phyloP scores from a whole-genome alignment of 1,140 invertebrate genomes.

The Drosophila takahashii region DNA sequence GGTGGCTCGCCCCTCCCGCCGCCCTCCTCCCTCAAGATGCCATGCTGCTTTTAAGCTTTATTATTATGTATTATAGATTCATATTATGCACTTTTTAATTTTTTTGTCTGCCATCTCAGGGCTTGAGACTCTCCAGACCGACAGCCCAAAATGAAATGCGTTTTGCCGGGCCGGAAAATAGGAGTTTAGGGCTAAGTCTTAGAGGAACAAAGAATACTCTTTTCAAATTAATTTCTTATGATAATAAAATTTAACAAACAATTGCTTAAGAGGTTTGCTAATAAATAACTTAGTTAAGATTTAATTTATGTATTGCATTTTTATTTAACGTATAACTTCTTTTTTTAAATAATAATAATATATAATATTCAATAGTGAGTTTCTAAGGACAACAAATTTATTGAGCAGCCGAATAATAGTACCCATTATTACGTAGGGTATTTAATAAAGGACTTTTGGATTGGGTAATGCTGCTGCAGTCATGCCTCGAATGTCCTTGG shows the following conservation, averaged over 20 bases:
- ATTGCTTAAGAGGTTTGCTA: too few relatives aligned
- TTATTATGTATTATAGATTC: constrained; percentile 83
- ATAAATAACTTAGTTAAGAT: too few relatives aligned
- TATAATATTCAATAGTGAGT: too few relatives aligned
- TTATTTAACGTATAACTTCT: too few relatives aligned
- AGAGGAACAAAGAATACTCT: constrained; percentile 1
- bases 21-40: not conserved
- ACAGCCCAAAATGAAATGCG: constrained; percentile 60
- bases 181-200: not conserved
- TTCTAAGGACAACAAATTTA: too few relatives aligned
- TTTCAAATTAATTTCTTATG: not conserved
- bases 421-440: not conserved
- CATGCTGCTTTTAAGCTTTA: constrained; percentile 68
- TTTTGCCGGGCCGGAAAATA: constrained; percentile 29
- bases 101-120: constrained; percentile 65
- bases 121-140: constrained; percentile 38
- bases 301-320: too few relatives aligned
- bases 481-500: constrained; percentile 44
- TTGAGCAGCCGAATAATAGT: too few relatives aligned
- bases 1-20: constrained; percentile 7
- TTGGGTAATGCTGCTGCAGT: constrained; percentile 26
- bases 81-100: constrained; percentile 82
- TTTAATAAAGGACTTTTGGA: not conserved
- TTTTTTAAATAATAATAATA: too few relatives aligned
- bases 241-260: too few relatives aligned